Conservation (phyloP, 2,113 vertebrate genomes). For the Apaloderma vittatum region DNA sequence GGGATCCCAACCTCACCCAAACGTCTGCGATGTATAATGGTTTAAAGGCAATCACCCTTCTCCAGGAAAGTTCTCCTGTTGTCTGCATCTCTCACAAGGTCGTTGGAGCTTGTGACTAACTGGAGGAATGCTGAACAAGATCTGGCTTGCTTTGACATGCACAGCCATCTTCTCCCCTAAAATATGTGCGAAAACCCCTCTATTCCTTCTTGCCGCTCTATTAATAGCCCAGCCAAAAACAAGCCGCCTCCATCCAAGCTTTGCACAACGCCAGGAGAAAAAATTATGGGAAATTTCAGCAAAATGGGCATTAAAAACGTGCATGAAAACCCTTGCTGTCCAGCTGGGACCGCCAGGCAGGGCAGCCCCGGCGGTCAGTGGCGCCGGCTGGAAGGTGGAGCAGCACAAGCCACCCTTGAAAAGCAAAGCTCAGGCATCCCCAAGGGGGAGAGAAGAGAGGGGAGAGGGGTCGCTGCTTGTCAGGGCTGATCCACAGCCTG, state of each 20-base stretch:
- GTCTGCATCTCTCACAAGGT: slow-evolving; percentile 68
- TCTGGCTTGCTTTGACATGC: slow-evolving; percentile 43
- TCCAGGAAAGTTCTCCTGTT: slow-evolving; percentile 64
- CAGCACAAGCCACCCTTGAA: neutral
- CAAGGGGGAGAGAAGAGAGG: neutral
- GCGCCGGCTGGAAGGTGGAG: neutral
- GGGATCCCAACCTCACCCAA: slow-evolving; percentile 73
- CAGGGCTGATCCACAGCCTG: neutral
- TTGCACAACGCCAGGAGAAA: neutral
- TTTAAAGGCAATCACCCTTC: slow-evolving; percentile 54
- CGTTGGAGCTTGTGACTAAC: slow-evolving; percentile 79
- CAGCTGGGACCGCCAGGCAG: neutral
- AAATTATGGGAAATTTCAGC: neutral
- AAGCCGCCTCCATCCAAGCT: neutral
- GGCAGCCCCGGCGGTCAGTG: neutral
- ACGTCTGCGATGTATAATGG: slow-evolving; percentile 27
- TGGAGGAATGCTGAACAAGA: slow-evolving; percentile 80
- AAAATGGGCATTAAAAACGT: neutral
- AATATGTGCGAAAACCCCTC: slow-evolving; percentile 50
- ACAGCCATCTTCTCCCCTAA: slow-evolving; percentile 65
- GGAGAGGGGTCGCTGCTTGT: neutral
- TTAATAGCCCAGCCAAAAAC: neutral
- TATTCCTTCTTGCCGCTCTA: neutral
- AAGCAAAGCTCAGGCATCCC: neutral
- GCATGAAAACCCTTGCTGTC: rapidly evolving